phyloP scores from a whole-genome alignment of 1,140 invertebrate genomes.

The Dinothrombium tinctorium region DNA sequence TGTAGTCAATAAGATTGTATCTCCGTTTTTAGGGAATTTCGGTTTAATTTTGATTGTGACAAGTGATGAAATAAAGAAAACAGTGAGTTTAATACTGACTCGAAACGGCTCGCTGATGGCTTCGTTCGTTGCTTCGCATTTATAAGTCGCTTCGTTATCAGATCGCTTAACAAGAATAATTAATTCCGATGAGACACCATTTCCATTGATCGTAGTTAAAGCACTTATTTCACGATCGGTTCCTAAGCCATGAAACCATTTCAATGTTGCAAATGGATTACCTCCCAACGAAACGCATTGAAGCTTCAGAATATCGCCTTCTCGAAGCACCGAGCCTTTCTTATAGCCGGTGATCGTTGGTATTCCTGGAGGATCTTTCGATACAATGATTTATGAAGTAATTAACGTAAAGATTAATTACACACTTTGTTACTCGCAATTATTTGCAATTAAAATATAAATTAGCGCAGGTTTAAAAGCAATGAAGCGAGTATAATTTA shows the following conservation, averaged over 20 bases:
- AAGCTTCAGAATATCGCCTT: slow-evolving; percentile 59
- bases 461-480: too few species aligned
- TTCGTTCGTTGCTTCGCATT: slow-evolving; percentile 72
- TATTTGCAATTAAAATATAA: slow-evolving; percentile 6
- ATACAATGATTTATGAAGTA: background rate
- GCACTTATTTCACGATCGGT: slow-evolving; percentile 14
- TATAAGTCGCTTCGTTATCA: slow-evolving; percentile 70
- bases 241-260: slow-evolving; percentile 36
- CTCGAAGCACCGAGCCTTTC: slow-evolving; percentile 44
- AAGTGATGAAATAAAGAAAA: slow-evolving; percentile 20
- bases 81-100: slow-evolving; percentile 45
- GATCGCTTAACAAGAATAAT: slow-evolving; percentile 57
- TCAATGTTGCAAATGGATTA: slow-evolving; percentile 65
- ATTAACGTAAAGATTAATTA: background rate
- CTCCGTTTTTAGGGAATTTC: background rate
- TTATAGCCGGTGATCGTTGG: slow-evolving; percentile 72
- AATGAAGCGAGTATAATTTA: too few species aligned
- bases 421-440: too few species aligned
- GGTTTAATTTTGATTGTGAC: background rate
- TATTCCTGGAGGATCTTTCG: slow-evolving; percentile 58
- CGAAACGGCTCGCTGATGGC: slow-evolving; percentile 57
- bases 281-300: slow-evolving; percentile 76
- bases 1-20: slow-evolving; percentile 38
- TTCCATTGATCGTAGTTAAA: slow-evolving; percentile 6
- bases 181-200: slow-evolving; percentile 45